Conservation (phyloP, 2,888 invertebrate genomes). For the Cinara cedri region DNA sequence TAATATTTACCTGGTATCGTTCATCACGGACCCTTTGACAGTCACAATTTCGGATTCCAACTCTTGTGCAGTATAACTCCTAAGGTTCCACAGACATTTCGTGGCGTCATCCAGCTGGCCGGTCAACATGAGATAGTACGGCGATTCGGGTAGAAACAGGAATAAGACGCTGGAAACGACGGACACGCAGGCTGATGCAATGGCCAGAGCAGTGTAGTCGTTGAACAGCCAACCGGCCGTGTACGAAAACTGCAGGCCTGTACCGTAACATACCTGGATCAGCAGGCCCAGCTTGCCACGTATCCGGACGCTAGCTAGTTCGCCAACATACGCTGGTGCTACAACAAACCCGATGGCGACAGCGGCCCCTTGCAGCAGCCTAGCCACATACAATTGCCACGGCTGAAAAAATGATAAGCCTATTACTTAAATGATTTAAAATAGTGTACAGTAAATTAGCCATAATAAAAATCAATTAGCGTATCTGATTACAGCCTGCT, state of each 20-base stretch:
- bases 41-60: slow-evolving; percentile 49
- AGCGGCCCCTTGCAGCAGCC: slow-evolving; percentile 59
- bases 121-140: slow-evolving; percentile 68
- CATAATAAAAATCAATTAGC: too few relatives aligned
- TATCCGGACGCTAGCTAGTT: slow-evolving; percentile 59
- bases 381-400: slow-evolving; percentile 58
- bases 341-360: slow-evolving; percentile 59
- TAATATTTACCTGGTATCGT: not conserved
- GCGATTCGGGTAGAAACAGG: slow-evolving; percentile 70
- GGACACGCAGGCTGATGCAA: slow-evolving; percentile 64
- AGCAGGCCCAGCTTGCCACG: slow-evolving; percentile 59
- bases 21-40: slow-evolving; percentile 51
- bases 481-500: too few relatives aligned
- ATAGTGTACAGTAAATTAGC: too few relatives aligned
- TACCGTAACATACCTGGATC: slow-evolving; percentile 59
- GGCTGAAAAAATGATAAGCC: slow-evolving; percentile 50
- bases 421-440: too few relatives aligned
- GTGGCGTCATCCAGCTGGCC: slow-evolving; percentile 63
- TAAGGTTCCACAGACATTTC: slow-evolving; percentile 50
- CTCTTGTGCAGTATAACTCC: slow-evolving; percentile 47
- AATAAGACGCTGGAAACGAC: slow-evolving; percentile 65
- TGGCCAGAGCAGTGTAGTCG: slow-evolving; percentile 56
- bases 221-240: slow-evolving; percentile 57
- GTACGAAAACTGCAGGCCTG: slow-evolving; percentile 59
- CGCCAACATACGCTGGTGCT: slow-evolving; percentile 60